Base-by-base conservation (phyloP, 64 coral and sea anemone genomes). In the Dendronephthya gigantea region DNA sequence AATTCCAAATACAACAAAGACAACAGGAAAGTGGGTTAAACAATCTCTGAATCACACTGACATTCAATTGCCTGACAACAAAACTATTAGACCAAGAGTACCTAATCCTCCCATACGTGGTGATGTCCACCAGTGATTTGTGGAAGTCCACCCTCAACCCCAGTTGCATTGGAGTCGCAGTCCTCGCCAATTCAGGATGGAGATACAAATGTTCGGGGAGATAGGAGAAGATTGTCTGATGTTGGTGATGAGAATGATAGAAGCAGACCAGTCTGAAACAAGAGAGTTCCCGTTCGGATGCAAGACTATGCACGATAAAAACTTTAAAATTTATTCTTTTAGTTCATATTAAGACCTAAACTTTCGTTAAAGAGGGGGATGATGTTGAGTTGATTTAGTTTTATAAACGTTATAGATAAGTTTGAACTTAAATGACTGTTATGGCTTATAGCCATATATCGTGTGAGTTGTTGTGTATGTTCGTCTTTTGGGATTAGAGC, bases 331-430 rank as follows among this genome's bases (percentile, higher is more conserved):
- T n/a, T n/a, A n/a, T 50, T 16, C 48, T 50, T 70, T 70, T n/a
- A 70, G 8, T 70, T 70, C 25, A 70, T 9, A 8, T 9, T 70
- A n/a, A 70, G 66, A 70, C 23, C 8, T 70, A 25, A 25, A 9
- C 29, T 70, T 70, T 70, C 29, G 25, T 70, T 70, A 25, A n/a
- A 70, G 66, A 31, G 29, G 66, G 66, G 23, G 29, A 70, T 70
- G 29, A 70, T 70, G 66, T 70, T 70, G 66, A 25, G 29, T 70
- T 70, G 66, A 70, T n/a, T 25, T 70, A 70, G 48, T 50, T 50
- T 7, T 50, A 16, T 16, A 50, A 50, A 50, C 48, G 48, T 50
- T 50, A 50, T 50, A n/a, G n/a, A n/a, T n/a, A n/a, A n/a, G n/a
- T n/a, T n/a, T n/a, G n/a, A n/a, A n/a, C n/a, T n/a, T n/a, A n/a